Conservation (phyloP, 2,888 invertebrate genomes). For the Cactoblastis cactorum region DNA sequence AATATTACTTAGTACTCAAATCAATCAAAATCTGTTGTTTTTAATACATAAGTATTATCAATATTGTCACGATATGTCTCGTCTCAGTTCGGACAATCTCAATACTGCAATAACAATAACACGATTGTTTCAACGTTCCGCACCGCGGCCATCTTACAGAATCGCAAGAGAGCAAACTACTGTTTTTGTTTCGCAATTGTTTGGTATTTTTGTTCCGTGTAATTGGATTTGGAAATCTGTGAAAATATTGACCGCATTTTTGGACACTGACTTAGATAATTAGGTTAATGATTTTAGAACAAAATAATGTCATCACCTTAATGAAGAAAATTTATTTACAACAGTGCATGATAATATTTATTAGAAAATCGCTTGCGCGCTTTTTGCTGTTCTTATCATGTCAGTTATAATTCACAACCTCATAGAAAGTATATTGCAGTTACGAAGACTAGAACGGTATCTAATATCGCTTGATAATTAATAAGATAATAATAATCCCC, state of each 20-base stretch:
- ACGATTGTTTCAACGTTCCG: constrained; percentile 39
- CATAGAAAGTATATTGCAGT: too few relatives aligned
- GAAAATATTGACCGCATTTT: constrained; percentile 20
- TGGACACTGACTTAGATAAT: neutral
- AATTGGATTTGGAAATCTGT: constrained; percentile 30
- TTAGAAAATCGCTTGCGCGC: too few relatives aligned
- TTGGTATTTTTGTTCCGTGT: constrained; percentile 32
- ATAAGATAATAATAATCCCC: too few relatives aligned
- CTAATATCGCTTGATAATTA: too few relatives aligned
- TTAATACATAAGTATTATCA: neutral
- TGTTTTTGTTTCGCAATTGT: constrained; percentile 45
- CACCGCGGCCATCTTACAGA: constrained; percentile 38
- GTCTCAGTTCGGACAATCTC: constrained; percentile 22
- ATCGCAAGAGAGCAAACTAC: constrained; percentile 37
- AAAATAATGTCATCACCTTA: neutral
- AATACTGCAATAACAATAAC: constrained; percentile 29
- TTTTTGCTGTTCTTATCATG: too few relatives aligned
- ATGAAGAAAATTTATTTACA: neutral
- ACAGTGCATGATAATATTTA: too few relatives aligned
- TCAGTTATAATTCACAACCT: too few relatives aligned
- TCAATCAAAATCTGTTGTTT: neutral
- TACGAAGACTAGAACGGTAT: too few relatives aligned
- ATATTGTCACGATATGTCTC: constrained; percentile 7
- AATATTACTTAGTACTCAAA: neutral
- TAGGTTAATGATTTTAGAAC: neutral